Evolutionary conservation across 2,113 vertebrate species (phyloP), one percentile per base, ranked within the genome.

Genomic region (Otolemur garnettii): DNA sequence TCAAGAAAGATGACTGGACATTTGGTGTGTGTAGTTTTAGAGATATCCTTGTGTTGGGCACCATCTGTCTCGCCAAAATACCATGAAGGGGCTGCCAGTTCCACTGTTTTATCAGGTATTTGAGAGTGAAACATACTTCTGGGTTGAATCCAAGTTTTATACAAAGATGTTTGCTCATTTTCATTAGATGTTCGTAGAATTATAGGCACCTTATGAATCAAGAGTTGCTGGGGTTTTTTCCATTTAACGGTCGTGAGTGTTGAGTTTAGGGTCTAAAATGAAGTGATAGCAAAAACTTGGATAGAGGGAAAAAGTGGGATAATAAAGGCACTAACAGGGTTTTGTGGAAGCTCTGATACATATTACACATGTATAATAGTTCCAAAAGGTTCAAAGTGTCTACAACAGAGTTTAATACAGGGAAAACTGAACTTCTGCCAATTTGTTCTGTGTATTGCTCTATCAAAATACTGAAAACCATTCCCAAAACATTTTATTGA

Each of bases 21-120:
- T 42, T 13, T 80, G 57, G 50, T 38, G n/a, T 53, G 38, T 8
- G 15, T 17, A 35, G 30, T 13, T 69, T 55, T 38, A 7, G 60
- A n/a, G 28, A 42, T 33, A 33, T 69, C 24, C 59, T 28, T 60
- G 35, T 24, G 14, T 0, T n/a, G 33, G 78, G 45, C 14, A 38
- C 13, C 50, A 33, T 69, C 38, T 2, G 35, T 28, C 33, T 53
- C 5, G 55, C 11, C 85, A 79, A 35, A 72, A 55, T 35, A 2
- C 75, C 15, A 19, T 0, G 38, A 50, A 82, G 8, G 42, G 68
- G 14, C 13, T 84, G 24, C 78, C 30, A 50, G 94, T 77, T 14
- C 33, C 81, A 59, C 17, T 79, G 60, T 72, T 96, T 98, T 95
- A 98, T 96, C 75, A 97, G 96, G 72, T 91, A 93, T 91, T 75